Evolutionary conservation across 2,888 invertebrate genomes (phyloP).

Genomic region (Drosophila paramelanica): DNA sequence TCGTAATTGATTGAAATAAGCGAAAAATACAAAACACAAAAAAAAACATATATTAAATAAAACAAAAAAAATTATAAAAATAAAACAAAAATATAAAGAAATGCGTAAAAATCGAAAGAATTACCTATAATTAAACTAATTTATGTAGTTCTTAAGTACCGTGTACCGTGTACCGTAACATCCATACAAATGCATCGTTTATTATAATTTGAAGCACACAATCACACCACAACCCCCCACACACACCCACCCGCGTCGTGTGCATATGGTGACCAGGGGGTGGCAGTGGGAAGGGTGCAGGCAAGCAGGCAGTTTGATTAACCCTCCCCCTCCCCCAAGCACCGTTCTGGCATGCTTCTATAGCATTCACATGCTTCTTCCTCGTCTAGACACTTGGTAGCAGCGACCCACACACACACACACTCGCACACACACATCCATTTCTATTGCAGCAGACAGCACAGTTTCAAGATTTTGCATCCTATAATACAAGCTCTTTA

Average conservation of each 20-base stretch:
- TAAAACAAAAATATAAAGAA: conserved; percentile 28
- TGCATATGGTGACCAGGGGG: background rate
- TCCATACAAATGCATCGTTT: conserved; percentile 49
- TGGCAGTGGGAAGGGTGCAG: background rate
- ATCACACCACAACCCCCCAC: background rate
- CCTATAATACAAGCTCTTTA: conserved; percentile 18
- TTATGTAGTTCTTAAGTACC: conserved; percentile 78
- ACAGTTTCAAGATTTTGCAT: conserved; percentile 27
- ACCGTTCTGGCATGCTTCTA: background rate
- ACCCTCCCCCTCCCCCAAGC: background rate
- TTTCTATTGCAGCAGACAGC: conserved; percentile 28
- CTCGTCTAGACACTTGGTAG: conserved; percentile 17
- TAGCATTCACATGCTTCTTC: conserved; percentile 5
- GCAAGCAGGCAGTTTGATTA: background rate
- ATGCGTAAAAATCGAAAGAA: conserved; percentile 40
- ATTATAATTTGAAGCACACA: conserved; percentile 33
- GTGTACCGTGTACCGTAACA: conserved; percentile 64
- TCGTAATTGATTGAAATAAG: conserved; percentile 59
- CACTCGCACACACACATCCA: conserved; percentile 27
- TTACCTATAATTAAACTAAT: conserved; percentile 75
- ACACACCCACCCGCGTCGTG: conserved; percentile 1
- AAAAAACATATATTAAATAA: conserved; percentile 21
- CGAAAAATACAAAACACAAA: conserved; percentile 25
- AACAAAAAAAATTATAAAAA: conserved; percentile 20
- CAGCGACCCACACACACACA: conserved; percentile 23